phyloP scores from a whole-genome alignment of 2,797 vertebrate species.

The Rhadinocentrus ornatus region DNA sequence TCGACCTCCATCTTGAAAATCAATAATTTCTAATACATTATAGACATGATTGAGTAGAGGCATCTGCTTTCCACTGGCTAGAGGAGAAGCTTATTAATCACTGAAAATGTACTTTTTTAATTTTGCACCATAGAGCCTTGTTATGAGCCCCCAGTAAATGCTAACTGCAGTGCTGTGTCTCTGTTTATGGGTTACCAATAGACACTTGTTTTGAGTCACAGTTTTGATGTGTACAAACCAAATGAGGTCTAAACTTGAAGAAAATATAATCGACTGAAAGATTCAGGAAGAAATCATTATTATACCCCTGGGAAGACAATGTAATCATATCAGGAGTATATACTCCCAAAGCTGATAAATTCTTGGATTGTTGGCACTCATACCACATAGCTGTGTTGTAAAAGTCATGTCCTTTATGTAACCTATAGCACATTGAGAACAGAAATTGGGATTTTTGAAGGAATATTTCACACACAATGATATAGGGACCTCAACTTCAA shows the following conservation, averaged over 20 bases:
- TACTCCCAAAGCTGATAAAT: neutral
- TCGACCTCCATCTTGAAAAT: conserved; percentile 58
- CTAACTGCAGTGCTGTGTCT: conserved; percentile 29
- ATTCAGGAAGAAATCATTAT: neutral
- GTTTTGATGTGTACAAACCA: neutral
- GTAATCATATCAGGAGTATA: neutral
- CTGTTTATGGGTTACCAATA: conserved; percentile 1
- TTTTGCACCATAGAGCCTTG: conserved; percentile 53
- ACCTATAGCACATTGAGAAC: conserved; percentile 24
- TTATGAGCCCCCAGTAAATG: conserved; percentile 41
- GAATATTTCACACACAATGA: conserved; percentile 32
- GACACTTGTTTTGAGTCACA: no score
- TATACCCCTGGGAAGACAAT: neutral
- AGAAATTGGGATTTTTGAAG: conserved; percentile 31
- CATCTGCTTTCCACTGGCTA: conserved; percentile 69
- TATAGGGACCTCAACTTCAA: conserved; percentile 53
- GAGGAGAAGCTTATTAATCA: conserved; percentile 78
- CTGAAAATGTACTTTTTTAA: conserved; percentile 78
- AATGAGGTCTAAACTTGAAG: neutral
- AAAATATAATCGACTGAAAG: neutral
- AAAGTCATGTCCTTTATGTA: conserved; percentile 15
- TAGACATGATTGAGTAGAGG: conserved; percentile 76
- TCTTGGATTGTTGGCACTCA: neutral
- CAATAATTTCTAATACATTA: conserved; percentile 83
- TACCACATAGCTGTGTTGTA: neutral